phyloP scores from a whole-genome alignment of 2,888 invertebrate species.

The Sesia apiformis region DNA sequence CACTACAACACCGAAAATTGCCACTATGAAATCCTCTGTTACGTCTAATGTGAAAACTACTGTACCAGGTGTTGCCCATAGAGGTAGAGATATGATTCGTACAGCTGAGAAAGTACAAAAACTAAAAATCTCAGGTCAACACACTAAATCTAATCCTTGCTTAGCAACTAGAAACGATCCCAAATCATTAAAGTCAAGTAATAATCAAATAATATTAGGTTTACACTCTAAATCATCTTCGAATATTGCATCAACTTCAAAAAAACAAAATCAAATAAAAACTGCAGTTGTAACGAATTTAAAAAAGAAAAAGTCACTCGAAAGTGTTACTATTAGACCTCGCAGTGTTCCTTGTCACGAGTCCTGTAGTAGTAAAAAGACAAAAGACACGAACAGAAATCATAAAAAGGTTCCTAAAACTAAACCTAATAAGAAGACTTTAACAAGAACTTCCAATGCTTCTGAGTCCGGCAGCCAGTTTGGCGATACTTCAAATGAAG shows the following conservation, averaged over 20 bases:
- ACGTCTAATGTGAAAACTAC: constrained; percentile 19
- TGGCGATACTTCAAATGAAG: constrained; percentile 54
- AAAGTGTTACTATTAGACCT: constrained; percentile 40
- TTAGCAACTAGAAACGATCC: constrained; percentile 28
- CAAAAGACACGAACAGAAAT: constrained; percentile 33
- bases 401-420: constrained; percentile 31
- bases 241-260: constrained; percentile 32
- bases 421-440: constrained; percentile 26
- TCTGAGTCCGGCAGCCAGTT: constrained; percentile 46
- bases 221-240: constrained; percentile 44
- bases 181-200: constrained; percentile 20
- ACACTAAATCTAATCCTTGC: constrained; percentile 48
- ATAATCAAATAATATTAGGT: constrained; percentile 27
- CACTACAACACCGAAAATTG: constrained; percentile 17
- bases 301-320: constrained; percentile 54
- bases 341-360: constrained; percentile 50
- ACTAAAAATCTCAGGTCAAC: constrained; percentile 39
- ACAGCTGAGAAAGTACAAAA: constrained; percentile 63
- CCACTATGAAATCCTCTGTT: constrained; percentile 12
- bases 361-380: constrained; percentile 40
- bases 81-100: constrained; percentile 62
- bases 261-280: constrained; percentile 43
- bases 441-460: constrained; percentile 24
- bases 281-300: constrained; percentile 53
- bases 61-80: constrained; percentile 35